Evolutionary conservation across 1,140 invertebrate species (phyloP), one percentile per base, ranked within the genome.

Genomic region (Scaptomyza hsui): DNA sequence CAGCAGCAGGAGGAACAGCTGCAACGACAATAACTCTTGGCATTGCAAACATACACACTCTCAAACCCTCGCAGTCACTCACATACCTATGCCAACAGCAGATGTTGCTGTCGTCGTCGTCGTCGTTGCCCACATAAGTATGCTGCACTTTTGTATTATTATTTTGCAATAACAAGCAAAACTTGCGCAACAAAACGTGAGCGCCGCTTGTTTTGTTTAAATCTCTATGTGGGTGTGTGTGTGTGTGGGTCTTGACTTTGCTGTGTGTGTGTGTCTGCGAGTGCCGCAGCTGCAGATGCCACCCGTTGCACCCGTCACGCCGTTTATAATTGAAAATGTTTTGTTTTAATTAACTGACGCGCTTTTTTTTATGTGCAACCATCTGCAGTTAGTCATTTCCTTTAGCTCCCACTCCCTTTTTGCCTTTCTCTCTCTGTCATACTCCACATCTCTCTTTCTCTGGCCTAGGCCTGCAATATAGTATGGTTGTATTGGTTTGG

Each of bases 301-400:
- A 44, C 51, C 16, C 39, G 49, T 63, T 45, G 48, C 32, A 13
- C 13, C 48, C 42, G 10, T 15, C 15, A 24, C 24, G 13, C 32
- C 39, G 37, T 63, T 68, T 78, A 56, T 81, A 86, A 86, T 86
- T 88, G 81, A 88, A 86, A 86, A 82, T 86, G 82, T 86, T 86
- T 86, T 81, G 81, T 78, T 86, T 86, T 86, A 86, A 86, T 85
- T 85, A 85, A 86, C 81, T 85, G 76, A 56, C 56, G 68, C 69
- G 56, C 39, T 32, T 74, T 85, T 85, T 63, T 85, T 85, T 88
- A 74, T 75, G 73, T 55, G 65, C 79, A 65, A 57, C 63, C 70
- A 75, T 49, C 59, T 65, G 55, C 53, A 37, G 19, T 52, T 15
- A 49, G 41, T 9, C 45, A 26, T 26, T 21, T 19, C 13, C 21